A percentile compares a stretch with the other conserved stretches of the same genome.
These are phyloP conservation scores for Acleris emargana DNA, from an alignment of 2,888 invertebrate genomes.

Conservation along the genomic window DNA sequence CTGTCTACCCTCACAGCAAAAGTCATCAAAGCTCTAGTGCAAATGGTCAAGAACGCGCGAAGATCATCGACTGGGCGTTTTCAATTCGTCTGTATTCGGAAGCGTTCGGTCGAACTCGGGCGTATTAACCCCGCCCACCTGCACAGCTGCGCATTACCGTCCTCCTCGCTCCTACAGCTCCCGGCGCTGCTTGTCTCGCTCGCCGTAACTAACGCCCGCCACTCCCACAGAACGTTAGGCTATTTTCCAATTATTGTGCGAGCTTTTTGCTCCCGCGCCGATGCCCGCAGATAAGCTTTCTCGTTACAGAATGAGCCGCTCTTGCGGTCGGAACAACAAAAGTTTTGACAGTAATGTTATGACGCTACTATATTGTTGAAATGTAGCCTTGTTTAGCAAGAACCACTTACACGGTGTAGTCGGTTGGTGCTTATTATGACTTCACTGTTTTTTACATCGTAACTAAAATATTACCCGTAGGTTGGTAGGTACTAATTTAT, in stretches of 20 bases:
- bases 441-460: background rate
- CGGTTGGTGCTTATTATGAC: conserved; percentile 16
- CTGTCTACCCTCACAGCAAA: conserved; percentile 39
- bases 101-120: conserved; percentile 65
- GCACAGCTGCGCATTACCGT: conserved; percentile 52
- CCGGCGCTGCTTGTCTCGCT: conserved; percentile 56
- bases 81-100: conserved; percentile 65
- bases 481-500: no score
- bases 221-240: conserved; percentile 70
- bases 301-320: conserved; percentile 44
- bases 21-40: conserved; percentile 55
- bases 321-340: conserved; percentile 47
- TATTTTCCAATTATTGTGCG: conserved; percentile 76
- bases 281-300: conserved; percentile 75
- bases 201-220: conserved; percentile 53
- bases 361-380: conserved; percentile 32
- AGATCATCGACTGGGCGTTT: conserved; percentile 72
- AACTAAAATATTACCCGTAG: no score
- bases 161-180: conserved; percentile 51
- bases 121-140: conserved; percentile 65
- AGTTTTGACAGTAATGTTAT: conserved; percentile 48
- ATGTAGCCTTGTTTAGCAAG: conserved; percentile 25
- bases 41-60: conserved; percentile 51
- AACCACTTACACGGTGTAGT: conserved; percentile 11
- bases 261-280: conserved; percentile 73